Evolutionary conservation across 2,797 vertebrate genomes (phyloP), one percentile per base, ranked within the genome.

Genomic region (Mus minutoides): DNA sequence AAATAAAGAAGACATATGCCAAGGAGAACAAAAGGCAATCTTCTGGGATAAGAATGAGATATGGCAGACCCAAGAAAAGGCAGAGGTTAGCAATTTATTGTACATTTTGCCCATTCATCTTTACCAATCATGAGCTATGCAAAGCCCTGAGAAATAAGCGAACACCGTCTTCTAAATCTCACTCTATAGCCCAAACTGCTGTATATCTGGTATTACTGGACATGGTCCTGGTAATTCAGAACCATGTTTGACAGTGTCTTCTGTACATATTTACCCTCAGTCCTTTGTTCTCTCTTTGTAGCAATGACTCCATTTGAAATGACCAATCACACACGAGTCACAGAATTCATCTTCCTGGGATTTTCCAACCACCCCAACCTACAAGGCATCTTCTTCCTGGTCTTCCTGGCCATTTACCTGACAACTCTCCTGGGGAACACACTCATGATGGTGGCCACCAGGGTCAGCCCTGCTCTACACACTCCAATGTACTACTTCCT

Each of bases 281-380:
- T 85, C 86, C 8, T 78, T 76, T 84, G 34, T 75, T 24, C 64
- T 85, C 56, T 86, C 1, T 86, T 83, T 46, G 40, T 56, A 93
- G 95, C 43, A 80, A 21, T 60, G 78, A 78, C 0, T 24, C 0
- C 14, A 13, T 24, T 73, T 91, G 67, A 92, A 91, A 94, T 78
- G 83, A 94, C 29, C 43, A 97, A 97, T 85, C 89, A 86, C 67
- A 97, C 97, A 5, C 37, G 40, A 0, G 29, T 95, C n/a, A 60
- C 82, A 0, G 89, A 97, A 94, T 91, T 98, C 83, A 84, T 96
- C 85, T 94, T 98, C 88, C 31, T 97, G 93, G 97, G 97, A 29
- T 98, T 98, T 77, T 95, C 97, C 90, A 97, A 67, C 71, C 88
- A 95, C 67, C 71, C 86, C 22, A 83, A n/a, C 1, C 91, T 95